Conservation (phyloP, 2,888 invertebrate genomes). For the Tiliacea citrago region DNA sequence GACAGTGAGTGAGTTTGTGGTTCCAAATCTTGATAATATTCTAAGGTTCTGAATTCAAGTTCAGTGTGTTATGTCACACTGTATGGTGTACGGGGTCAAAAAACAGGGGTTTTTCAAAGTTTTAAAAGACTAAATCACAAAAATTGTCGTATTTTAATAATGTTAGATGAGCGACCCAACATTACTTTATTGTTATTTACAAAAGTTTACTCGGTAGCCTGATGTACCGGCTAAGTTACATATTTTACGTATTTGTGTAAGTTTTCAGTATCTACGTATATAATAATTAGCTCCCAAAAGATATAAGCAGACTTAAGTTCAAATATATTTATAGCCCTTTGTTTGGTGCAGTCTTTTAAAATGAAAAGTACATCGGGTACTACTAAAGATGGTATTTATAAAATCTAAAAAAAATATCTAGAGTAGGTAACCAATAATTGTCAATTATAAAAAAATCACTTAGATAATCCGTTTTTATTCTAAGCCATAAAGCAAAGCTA, state of each 20-base stretch:
- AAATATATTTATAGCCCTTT: background rate
- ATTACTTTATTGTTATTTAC: background rate
- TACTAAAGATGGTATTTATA: too few relatives aligned
- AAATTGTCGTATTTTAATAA: background rate
- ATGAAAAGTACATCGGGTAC: background rate
- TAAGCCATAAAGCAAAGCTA: constrained; percentile 38
- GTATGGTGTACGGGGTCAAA: background rate
- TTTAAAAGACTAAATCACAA: background rate
- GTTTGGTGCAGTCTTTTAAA: background rate
- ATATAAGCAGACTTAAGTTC: background rate
- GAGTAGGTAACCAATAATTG: background rate
- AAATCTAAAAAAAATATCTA: background rate
- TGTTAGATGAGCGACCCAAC: background rate
- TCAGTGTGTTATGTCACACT: constrained; percentile 12
- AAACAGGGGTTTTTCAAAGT: background rate
- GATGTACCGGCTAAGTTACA: background rate
- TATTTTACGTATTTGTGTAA: background rate
- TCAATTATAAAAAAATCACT: too few relatives aligned
- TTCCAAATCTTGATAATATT: background rate
- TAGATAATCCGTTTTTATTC: background rate
- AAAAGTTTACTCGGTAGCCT: too few relatives aligned
- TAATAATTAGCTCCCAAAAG: background rate
- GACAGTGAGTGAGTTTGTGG: background rate
- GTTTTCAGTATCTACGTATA: background rate
- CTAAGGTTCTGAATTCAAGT: constrained; percentile 28